Base-by-base conservation (phyloP, 1,140 invertebrate species). In the Drosophila bocqueti region DNA sequence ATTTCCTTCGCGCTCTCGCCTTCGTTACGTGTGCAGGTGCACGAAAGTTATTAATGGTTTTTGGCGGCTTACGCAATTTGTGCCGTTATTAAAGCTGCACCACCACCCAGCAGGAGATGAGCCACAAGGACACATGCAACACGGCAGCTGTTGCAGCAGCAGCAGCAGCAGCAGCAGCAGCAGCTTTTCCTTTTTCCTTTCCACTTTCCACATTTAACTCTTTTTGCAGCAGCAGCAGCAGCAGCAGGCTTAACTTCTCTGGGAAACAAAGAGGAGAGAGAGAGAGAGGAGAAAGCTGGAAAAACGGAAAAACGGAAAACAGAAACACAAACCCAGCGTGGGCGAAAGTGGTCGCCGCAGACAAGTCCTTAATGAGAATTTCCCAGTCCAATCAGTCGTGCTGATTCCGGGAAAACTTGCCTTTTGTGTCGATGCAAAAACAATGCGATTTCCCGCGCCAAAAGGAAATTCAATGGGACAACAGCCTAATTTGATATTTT, bases 41-140 rank as follows among this genome's bases (percentile, higher is more conserved):
- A 76, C 67, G 62, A 66, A 73, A 87, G 80, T 86, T 89, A 83
- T 87, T 87, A 87, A 87, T 87, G 83, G 72, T 89, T 84, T 79
- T 87, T 74, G 83, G 67, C 75, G 65, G 84, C 83, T 80, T 78
- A 87, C 83, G 64, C 76, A 84, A 87, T 89, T 89, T 81, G 69
- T 46, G 63, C 68, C 67, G 49, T 68, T 81, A 89, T 89, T 87
- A 89, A 89, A 81, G 77, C 63, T 72, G 63, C 72, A 65, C 72
- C 54, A 42, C 49, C 5, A 18, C 52, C 29, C 49, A 4, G 31
- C 31, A 10, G 65, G 62, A 45, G 62, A 55, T 26, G 47, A 72
- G 47, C 24, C 13, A 38, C 59, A 66, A 76, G 60, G 72, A 65
- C 43, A 65, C 43, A 72, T 57, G 43, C 61, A 76, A 62, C 45